A percentile compares a stretch with the other conserved stretches of the same genome.
These are phyloP conservation scores for Temnothorax ravouxi DNA, from an alignment of 2,888 invertebrate genomes.

Conservation along the genomic window DNA sequence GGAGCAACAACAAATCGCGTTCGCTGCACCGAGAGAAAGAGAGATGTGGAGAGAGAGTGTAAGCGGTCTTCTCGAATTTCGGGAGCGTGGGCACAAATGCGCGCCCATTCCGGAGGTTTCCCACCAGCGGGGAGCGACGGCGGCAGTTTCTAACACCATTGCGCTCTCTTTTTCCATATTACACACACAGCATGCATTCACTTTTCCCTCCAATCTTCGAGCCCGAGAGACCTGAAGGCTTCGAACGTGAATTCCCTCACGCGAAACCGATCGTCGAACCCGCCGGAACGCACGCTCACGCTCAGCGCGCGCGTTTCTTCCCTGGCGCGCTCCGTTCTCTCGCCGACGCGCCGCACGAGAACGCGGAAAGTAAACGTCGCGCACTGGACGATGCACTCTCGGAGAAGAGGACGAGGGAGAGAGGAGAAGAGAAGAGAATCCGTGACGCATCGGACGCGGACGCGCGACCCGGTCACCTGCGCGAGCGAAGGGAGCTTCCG, in stretches of 20 bases:
- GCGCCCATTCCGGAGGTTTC: background rate
- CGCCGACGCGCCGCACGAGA: conserved; percentile 8
- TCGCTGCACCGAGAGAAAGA: conserved; percentile 17
- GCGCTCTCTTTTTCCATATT: background rate
- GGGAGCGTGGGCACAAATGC: background rate
- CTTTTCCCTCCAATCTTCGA: background rate
- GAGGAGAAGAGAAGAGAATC: conserved; percentile 7
- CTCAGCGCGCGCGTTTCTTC: background rate
- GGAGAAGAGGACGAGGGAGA: conserved; percentile 10
- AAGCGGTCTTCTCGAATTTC: conserved; percentile 21
- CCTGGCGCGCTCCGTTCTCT: background rate
- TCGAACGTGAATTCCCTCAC: background rate
- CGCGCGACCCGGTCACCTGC: conserved; percentile 43
- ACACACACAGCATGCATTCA: background rate
- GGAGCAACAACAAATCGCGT: conserved; percentile 40
- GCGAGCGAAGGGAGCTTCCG: background rate
- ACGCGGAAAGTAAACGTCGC: conserved; percentile 33
- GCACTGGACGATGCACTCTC: conserved; percentile 37
- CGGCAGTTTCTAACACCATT: background rate
- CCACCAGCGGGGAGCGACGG: background rate
- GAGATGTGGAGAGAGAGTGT: background rate
- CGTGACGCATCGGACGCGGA: conserved; percentile 19
- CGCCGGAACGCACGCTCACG: background rate
- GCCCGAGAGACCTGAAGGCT: conserved; percentile 5
- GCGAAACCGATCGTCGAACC: conserved; percentile 19